These are phyloP conservation scores for Euclidia mi DNA, from an alignment of 2,888 invertebrate species.

Conservation along the genomic window DNA sequence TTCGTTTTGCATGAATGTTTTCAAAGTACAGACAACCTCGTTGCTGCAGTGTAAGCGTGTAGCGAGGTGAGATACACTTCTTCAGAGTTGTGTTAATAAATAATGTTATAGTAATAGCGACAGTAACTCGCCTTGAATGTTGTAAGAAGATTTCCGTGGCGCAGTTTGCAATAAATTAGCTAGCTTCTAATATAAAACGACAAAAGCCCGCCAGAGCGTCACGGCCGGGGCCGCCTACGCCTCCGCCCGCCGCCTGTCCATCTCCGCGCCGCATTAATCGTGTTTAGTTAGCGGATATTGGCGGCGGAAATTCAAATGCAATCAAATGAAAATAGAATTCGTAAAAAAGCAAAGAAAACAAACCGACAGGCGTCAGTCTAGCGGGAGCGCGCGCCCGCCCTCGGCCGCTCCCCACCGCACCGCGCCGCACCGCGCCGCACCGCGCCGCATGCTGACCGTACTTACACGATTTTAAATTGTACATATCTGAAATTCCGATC, in stretches of 20 bases:
- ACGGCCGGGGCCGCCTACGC: constrained; percentile 65
- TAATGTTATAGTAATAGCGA: constrained; percentile 62
- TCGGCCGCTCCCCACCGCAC: constrained; percentile 64
- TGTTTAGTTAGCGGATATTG: constrained; percentile 91
- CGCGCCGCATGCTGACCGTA: constrained; percentile 83
- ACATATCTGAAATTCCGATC: constrained; percentile 90
- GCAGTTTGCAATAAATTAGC: constrained; percentile 89
- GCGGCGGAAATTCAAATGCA: constrained; percentile 90
- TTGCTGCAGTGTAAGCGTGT: neutral
- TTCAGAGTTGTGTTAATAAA: constrained; percentile 60
- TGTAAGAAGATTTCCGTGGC: constrained; percentile 80
- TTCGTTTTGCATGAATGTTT: too few species aligned
- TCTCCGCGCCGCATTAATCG: constrained; percentile 89
- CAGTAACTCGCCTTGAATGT: constrained; percentile 59
- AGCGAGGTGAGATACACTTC: constrained; percentile 10
- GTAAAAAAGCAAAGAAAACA: constrained; percentile 89
- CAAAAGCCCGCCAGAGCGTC: constrained; percentile 83
- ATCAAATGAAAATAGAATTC: constrained; percentile 90
- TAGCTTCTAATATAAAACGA: constrained; percentile 89
- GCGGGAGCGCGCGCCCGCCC: constrained; percentile 74
- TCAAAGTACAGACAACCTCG: too few species aligned
- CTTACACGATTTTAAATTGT: constrained; percentile 90
- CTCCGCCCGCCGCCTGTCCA: constrained; percentile 82
- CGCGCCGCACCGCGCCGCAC: constrained; percentile 61
- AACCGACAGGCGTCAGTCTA: constrained; percentile 90